Evolutionary conservation across 1,140 invertebrate genomes (phyloP).

Genomic region (Zaprionus davidi): DNA sequence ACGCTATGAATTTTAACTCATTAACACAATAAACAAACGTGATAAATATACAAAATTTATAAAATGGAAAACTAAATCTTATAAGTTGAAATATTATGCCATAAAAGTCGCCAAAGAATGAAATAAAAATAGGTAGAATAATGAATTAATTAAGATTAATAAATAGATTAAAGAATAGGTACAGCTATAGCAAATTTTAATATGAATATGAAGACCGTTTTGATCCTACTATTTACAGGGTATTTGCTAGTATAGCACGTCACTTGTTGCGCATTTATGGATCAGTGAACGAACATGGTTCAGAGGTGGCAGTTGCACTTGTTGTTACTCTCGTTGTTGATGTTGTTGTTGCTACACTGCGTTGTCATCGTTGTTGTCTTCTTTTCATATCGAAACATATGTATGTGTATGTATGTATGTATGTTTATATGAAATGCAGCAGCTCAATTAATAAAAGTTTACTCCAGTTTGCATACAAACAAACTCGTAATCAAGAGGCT

Average conservation of each 20-base stretch:
- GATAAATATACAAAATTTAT: not conserved
- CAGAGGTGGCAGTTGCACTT: conserved; percentile 31
- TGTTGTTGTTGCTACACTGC: conserved; percentile 21
- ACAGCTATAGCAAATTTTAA: too few relatives aligned
- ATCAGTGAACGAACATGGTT: conserved; percentile 7
- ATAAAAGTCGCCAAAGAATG: not conserved
- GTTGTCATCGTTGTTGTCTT: conserved; percentile 27
- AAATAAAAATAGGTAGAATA: not conserved
- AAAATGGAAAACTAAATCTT: not conserved
- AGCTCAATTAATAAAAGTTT: conserved; percentile 63
- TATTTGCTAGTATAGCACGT: not conserved
- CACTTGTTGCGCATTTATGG: not conserved
- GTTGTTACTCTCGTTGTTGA: conserved; percentile 5
- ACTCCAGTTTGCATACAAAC: conserved; percentile 55
- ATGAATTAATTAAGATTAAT: not conserved
- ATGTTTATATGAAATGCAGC: conserved; percentile 25
- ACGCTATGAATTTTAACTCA: conserved; percentile 1
- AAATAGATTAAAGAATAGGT: too few relatives aligned
- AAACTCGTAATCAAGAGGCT: conserved; percentile 48
- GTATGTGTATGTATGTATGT: conserved; percentile 4
- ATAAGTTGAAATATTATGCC: not conserved
- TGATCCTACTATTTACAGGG: not conserved
- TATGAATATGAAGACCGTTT: too few relatives aligned
- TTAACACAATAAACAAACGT: not conserved
- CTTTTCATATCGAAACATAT: conserved; percentile 1